Conservation (phyloP, 2,888 invertebrate genomes). For the Myopa testacea region DNA sequence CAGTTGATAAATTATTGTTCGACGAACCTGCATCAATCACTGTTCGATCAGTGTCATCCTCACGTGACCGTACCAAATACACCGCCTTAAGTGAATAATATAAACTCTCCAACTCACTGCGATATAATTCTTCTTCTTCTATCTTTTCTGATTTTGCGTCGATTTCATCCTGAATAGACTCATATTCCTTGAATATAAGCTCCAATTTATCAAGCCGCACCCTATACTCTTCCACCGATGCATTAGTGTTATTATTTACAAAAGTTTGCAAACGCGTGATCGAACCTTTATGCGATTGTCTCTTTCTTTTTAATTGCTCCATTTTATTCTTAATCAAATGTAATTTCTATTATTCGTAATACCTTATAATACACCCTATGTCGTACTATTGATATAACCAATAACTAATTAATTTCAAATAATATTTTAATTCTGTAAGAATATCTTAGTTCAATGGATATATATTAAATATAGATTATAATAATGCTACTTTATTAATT, state of each 20-base stretch:
- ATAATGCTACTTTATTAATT: too few relatives aligned
- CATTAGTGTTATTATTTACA: neutral
- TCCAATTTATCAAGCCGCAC: neutral
- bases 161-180: neutral
- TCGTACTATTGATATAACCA: too few relatives aligned
- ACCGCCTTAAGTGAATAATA: constrained; percentile 24
- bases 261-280: neutral
- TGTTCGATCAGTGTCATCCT: neutral
- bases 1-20: neutral
- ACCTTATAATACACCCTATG: too few relatives aligned
- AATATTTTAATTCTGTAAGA: too few relatives aligned
- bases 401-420: too few relatives aligned
- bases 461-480: too few relatives aligned
- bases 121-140: constrained; percentile 14
- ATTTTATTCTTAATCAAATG: neutral
- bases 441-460: too few relatives aligned
- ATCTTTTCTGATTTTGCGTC: neutral
- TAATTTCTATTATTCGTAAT: too few relatives aligned
- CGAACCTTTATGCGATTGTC: neutral
- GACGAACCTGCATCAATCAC: neutral
- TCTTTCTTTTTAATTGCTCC: neutral
- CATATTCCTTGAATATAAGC: neutral
- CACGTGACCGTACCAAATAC: neutral
- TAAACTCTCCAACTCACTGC: constrained; percentile 8
- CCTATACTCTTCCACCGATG: neutral